Base-by-base conservation (phyloP, 2,888 invertebrate species). In the Meandrusa payeni region DNA sequence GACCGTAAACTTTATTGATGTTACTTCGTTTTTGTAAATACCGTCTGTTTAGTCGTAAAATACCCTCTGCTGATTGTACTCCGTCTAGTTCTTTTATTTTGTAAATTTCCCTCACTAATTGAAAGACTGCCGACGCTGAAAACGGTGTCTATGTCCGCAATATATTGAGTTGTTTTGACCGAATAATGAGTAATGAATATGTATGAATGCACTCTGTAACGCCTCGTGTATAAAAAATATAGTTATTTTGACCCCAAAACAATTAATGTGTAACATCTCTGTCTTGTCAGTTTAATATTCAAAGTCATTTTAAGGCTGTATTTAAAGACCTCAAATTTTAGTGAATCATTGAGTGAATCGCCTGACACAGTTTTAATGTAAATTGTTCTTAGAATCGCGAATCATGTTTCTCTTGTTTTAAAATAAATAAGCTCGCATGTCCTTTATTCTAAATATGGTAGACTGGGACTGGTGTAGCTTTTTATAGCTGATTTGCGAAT, bases 1-100 rank as follows among this genome's bases (percentile, higher is more conserved):
- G 45, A 59, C 60, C 57, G 76, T 82, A 79, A 81, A 80, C 41
- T 65, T 70, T 76, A 79, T 75, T 74, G 61, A 54, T 44, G 59
- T 55, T 61, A 49, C 56, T 69, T 55, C 47, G 57, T 62, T 64
- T n/a, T 68, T 61, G 60, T 65, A 56, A 61, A 59, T 61, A 54
- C 55, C 56, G 53, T 60, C 57, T 55, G 45, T 61, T 50, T 55
- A 52, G 51, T 53, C 57, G 50, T 53, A 49, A 54, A 51, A 52
- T 59, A 56, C 52, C 57, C 54, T 57, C 52, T 52, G 48, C 54
- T 64, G 61, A 71, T 74, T 68, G 67, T 64, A 58, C 43, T 54
- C 54, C 34, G 58, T 52, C 53, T 50, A 48, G 42, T 46, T 46
- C 59, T 51, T 61, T 77, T 73, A 69, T 75, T 65, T 69, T 53